phyloP scores from a whole-genome alignment of 2,888 invertebrate genomes.

The Mystacides longicornis region DNA sequence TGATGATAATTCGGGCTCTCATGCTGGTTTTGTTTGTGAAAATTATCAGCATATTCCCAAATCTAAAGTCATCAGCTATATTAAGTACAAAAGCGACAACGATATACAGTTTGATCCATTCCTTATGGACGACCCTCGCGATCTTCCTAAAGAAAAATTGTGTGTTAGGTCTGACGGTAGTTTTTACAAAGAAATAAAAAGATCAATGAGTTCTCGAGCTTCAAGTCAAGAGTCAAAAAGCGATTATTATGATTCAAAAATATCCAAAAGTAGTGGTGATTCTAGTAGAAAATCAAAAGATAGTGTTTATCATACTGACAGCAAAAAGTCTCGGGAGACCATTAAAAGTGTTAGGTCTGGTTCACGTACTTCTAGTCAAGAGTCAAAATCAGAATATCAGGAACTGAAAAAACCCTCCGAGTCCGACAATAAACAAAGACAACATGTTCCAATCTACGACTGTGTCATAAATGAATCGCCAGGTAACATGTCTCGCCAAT shows the following conservation, averaged over 20 bases:
- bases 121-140: constrained; percentile 68
- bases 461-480: constrained; percentile 38
- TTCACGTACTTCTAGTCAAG: constrained; percentile 61
- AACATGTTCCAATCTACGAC: constrained; percentile 38
- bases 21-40: constrained; percentile 45
- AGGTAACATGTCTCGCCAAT: constrained; percentile 51
- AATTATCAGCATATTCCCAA: constrained; percentile 46
- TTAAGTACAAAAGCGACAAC: constrained; percentile 57
- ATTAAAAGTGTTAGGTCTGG: constrained; percentile 54
- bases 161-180: constrained; percentile 66
- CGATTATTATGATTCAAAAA: constrained; percentile 60
- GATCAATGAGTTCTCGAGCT: constrained; percentile 54
- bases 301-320: constrained; percentile 58
- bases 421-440: constrained; percentile 37
- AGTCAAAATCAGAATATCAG: constrained; percentile 65
- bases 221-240: constrained; percentile 66
- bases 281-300: constrained; percentile 59
- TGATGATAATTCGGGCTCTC: constrained; percentile 55
- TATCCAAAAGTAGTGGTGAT: constrained; percentile 56
- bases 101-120: constrained; percentile 71
- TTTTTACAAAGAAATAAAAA: constrained; percentile 63
- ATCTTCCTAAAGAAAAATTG: constrained; percentile 63
- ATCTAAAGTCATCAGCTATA: constrained; percentile 26
- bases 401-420: constrained; percentile 53
- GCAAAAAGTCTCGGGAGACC: constrained; percentile 57